These are phyloP conservation scores for Bombus confusus DNA, from an alignment of 1,140 invertebrate species.

Conservation along the genomic window DNA sequence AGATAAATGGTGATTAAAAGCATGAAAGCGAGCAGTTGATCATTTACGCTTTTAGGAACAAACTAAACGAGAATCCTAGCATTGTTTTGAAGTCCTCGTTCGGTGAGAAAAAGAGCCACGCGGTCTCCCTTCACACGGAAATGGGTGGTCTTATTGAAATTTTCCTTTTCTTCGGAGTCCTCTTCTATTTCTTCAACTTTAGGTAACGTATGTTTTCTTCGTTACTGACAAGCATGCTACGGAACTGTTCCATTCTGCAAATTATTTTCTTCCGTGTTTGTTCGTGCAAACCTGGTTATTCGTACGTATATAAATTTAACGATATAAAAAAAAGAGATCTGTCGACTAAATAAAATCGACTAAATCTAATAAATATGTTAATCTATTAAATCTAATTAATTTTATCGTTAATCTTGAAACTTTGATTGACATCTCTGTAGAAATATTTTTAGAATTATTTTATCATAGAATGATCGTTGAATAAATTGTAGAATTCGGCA, in stretches of 20 bases:
- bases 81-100: background rate
- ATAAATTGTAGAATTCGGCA: background rate
- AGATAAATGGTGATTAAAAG: slow-evolving; percentile 17
- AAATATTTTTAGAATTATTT: background rate
- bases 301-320: background rate
- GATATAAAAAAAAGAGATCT: background rate
- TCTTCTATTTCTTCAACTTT: slow-evolving; percentile 79
- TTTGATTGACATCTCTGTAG: too few relatives aligned
- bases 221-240: background rate
- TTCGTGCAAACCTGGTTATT: background rate
- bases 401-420: background rate
- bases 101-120: background rate
- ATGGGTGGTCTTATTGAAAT: slow-evolving; percentile 80
- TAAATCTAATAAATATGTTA: background rate
- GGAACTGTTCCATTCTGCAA: background rate
- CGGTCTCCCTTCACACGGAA: slow-evolving; percentile 3
- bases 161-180: slow-evolving; percentile 78
- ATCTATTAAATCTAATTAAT: background rate
- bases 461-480: background rate
- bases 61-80: background rate
- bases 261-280: slow-evolving; percentile 1
- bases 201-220: slow-evolving; percentile 69
- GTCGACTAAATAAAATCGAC: background rate
- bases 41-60: background rate
- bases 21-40: slow-evolving; percentile 37